Conservation (phyloP, 2,888 invertebrate species). For the Caenorhabditis sp. region DNA sequence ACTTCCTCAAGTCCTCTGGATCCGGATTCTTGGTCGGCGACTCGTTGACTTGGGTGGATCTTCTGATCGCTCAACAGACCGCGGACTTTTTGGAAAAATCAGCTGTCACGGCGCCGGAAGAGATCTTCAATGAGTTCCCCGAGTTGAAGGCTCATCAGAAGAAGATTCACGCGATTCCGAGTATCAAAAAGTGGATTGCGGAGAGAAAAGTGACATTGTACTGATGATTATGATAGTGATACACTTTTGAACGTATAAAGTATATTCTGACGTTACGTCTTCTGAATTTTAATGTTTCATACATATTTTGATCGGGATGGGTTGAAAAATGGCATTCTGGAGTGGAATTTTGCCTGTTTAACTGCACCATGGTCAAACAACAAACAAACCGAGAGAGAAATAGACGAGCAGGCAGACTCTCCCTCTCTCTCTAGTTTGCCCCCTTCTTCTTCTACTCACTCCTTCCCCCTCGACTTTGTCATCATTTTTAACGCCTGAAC, state of each 20-base stretch:
- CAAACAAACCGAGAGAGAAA: slow-evolving; percentile 14
- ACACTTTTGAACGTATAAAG: too few relatives aligned
- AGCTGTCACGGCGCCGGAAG: slow-evolving; percentile 24
- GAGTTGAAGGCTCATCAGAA: slow-evolving; percentile 69
- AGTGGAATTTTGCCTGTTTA: too few relatives aligned
- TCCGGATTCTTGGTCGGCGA: slow-evolving; percentile 73
- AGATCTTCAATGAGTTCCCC: slow-evolving; percentile 70
- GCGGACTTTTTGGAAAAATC: slow-evolving; percentile 52
- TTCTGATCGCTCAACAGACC: slow-evolving; percentile 73
- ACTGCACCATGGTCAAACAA: neutral
- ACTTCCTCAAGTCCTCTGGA: slow-evolving; percentile 58
- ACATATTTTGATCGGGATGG: too few relatives aligned
- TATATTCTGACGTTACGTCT: too few relatives aligned
- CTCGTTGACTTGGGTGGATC: slow-evolving; percentile 75
- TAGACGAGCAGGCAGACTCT: slow-evolving; percentile 8
- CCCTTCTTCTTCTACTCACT: too few relatives aligned
- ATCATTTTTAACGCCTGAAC: neutral
- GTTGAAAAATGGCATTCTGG: too few relatives aligned
- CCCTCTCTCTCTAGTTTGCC: neutral
- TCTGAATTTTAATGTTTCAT: too few relatives aligned
- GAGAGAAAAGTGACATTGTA: slow-evolving; percentile 60
- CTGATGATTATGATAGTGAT: too few relatives aligned
- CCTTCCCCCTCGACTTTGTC: neutral
- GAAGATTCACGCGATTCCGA: slow-evolving; percentile 72
- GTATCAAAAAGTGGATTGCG: slow-evolving; percentile 73